These are phyloP conservation scores for Antheraea yamamai DNA, from an alignment of 2,888 invertebrate species.

Conservation along the genomic window DNA sequence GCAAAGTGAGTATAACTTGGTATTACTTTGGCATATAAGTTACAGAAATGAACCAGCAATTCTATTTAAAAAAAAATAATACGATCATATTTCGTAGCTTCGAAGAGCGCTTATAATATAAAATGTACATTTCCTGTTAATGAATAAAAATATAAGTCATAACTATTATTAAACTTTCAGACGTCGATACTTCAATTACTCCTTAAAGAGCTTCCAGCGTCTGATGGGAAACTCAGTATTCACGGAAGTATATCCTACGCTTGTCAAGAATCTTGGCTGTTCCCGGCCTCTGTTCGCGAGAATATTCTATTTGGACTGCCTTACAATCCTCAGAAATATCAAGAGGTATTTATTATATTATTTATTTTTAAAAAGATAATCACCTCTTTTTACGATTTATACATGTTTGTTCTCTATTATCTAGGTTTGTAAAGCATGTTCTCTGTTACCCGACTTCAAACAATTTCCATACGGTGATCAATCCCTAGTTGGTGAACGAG, in stretches of 20 bases:
- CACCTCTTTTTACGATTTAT: constrained; percentile 22
- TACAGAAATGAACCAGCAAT: too few relatives aligned
- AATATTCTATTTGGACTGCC: constrained; percentile 91
- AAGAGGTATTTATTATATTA: constrained; percentile 61
- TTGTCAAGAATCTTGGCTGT: constrained; percentile 93
- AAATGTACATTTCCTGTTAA: not conserved
- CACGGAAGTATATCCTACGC: constrained; percentile 87
- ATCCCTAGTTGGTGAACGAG: constrained; percentile 91
- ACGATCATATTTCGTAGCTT: not conserved
- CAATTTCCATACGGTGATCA: constrained; percentile 89
- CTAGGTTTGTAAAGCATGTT: constrained; percentile 85
- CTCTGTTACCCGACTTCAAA: constrained; percentile 86
- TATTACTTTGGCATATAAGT: too few relatives aligned
- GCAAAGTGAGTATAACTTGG: constrained; percentile 77
- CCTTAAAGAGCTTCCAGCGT: constrained; percentile 85
- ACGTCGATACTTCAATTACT: constrained; percentile 85
- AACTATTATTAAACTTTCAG: constrained; percentile 51
- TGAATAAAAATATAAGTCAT: not conserved
- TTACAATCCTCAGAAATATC: constrained; percentile 84
- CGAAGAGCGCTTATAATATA: not conserved
- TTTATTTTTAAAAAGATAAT: constrained; percentile 17
- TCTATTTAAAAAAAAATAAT: too few relatives aligned
- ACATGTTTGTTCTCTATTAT: constrained; percentile 22
- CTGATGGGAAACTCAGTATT: constrained; percentile 82
- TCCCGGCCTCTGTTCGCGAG: constrained; percentile 87